phyloP scores from a whole-genome alignment of 1,140 invertebrate genomes.

The Steinernema feltiae region DNA sequence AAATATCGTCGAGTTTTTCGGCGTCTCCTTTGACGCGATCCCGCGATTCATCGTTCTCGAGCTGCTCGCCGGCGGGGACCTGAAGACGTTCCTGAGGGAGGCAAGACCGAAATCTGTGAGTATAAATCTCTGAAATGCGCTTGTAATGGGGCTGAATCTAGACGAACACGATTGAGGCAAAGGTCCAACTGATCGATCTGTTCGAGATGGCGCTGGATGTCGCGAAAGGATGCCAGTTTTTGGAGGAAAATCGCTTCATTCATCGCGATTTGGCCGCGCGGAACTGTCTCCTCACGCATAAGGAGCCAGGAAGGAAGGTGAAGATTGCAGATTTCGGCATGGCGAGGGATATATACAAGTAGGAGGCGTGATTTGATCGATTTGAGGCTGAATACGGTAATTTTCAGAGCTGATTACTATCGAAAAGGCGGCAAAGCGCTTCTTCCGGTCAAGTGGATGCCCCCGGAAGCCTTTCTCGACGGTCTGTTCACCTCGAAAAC shows the following conservation, averaged over 20 bases:
- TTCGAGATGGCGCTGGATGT: slow-evolving; percentile 83
- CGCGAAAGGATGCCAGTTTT: slow-evolving; percentile 85
- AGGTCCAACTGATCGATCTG: slow-evolving; percentile 59
- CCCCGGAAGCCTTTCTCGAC: slow-evolving; percentile 91
- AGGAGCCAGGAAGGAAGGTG: slow-evolving; percentile 73
- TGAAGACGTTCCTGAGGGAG: slow-evolving; percentile 87
- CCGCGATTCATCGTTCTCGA: slow-evolving; percentile 91
- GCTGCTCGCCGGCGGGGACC: slow-evolving; percentile 83
- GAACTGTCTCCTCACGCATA: slow-evolving; percentile 88
- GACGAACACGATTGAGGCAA: slow-evolving; percentile 9
- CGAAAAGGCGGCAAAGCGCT: slow-evolving; percentile 93
- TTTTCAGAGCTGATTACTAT: slow-evolving; percentile 84
- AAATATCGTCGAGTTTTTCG: slow-evolving; percentile 91
- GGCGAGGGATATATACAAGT: slow-evolving; percentile 83
- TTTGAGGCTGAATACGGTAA: slow-evolving; percentile 12
- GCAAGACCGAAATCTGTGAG: slow-evolving; percentile 76
- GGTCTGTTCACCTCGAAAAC: slow-evolving; percentile 95
- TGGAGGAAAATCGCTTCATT: slow-evolving; percentile 92
- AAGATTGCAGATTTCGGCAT: slow-evolving; percentile 99
- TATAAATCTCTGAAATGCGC: too few species aligned
- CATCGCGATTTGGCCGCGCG: slow-evolving; percentile 95
- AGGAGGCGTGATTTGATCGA: not conserved
- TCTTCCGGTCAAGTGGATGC: slow-evolving; percentile 98
- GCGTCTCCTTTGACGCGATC: slow-evolving; percentile 85
- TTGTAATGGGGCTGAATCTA: too few species aligned